phyloP scores from a whole-genome alignment of 2,888 invertebrate genomes.

The Heliconius hortense region DNA sequence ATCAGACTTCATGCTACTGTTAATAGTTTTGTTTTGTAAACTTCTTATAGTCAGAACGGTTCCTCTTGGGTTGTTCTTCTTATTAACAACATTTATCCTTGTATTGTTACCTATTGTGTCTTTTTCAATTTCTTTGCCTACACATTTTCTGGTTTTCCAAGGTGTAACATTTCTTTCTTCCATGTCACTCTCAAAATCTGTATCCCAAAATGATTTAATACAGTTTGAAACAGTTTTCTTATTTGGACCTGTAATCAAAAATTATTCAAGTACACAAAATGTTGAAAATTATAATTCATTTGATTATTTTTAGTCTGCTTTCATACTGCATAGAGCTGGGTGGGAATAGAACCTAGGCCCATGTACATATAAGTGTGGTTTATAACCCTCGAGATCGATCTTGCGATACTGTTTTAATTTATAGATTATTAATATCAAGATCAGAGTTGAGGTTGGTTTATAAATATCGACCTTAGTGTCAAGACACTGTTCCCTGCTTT shows the following conservation, averaged over 20 bases:
- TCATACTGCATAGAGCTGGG: too few species aligned
- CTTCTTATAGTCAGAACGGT: slow-evolving; percentile 29
- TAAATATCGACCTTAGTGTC: too few species aligned
- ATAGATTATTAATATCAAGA: too few species aligned
- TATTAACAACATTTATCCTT: slow-evolving; percentile 11
- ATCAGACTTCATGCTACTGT: slow-evolving; percentile 26
- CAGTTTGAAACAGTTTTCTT: slow-evolving; percentile 47
- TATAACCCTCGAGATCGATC: too few species aligned
- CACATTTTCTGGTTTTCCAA: slow-evolving; percentile 32
- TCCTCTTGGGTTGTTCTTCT: slow-evolving; percentile 22
- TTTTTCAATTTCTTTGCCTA: slow-evolving; percentile 11
- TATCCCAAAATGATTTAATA: slow-evolving; percentile 66
- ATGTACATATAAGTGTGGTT: too few species aligned
- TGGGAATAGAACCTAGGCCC: too few species aligned
- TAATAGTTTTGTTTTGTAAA: slow-evolving; percentile 24
- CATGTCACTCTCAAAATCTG: slow-evolving; percentile 66
- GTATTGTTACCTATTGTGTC: slow-evolving; percentile 9
- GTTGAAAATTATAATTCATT: background rate
- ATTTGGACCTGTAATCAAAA: slow-evolving; percentile 44
- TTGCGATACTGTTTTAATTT: too few species aligned
- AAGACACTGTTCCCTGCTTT: too few species aligned
- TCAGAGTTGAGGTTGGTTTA: too few species aligned
- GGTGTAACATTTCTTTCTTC: slow-evolving; percentile 49
- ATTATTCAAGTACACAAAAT: background rate
- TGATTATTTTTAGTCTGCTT: too few species aligned